Conservation (phyloP, 2,888 invertebrate genomes). For the Rhagophthalmus giganteus region DNA sequence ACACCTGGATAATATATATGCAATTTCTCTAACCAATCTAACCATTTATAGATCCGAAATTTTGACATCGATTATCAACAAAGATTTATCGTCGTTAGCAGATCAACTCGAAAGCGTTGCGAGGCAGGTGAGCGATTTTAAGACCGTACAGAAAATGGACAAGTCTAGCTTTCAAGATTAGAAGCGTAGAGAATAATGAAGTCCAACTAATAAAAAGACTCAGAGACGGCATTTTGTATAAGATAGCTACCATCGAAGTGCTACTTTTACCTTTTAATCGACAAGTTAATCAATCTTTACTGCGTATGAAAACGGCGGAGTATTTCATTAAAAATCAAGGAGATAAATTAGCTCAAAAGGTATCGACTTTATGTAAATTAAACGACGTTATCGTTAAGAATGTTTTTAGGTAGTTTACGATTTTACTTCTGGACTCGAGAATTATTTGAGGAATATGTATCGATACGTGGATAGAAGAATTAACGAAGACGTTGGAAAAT, state of each 20-base stretch:
- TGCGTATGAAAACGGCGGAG: constrained; percentile 76
- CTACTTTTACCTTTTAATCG: constrained; percentile 71
- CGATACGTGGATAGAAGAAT: constrained; percentile 67
- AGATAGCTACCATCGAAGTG: constrained; percentile 74
- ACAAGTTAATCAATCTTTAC: constrained; percentile 72
- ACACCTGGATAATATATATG: constrained; percentile 62
- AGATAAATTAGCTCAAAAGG: constrained; percentile 69
- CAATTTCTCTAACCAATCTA: constrained; percentile 63
- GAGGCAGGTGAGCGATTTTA: constrained; percentile 69
- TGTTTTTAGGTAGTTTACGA: constrained; percentile 9
- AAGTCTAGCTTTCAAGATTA: constrained; percentile 66
- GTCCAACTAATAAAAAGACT: constrained; percentile 71
- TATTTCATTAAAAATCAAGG: constrained; percentile 75
- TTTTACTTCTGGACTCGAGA: constrained; percentile 35
- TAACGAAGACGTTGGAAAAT: constrained; percentile 68
- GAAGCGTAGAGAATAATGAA: constrained; percentile 65
- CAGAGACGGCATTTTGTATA: constrained; percentile 73
- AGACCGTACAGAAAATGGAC: constrained; percentile 74
- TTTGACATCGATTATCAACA: constrained; percentile 64
- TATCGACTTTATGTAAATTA: constrained; percentile 44
- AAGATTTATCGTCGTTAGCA: constrained; percentile 66
- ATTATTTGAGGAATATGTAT: constrained; percentile 59
- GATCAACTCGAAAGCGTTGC: constrained; percentile 66
- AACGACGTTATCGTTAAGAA: no score
- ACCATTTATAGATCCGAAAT: constrained; percentile 61